Conservation (phyloP, 2,888 invertebrate genomes). For the Phyllotreta striolata region DNA sequence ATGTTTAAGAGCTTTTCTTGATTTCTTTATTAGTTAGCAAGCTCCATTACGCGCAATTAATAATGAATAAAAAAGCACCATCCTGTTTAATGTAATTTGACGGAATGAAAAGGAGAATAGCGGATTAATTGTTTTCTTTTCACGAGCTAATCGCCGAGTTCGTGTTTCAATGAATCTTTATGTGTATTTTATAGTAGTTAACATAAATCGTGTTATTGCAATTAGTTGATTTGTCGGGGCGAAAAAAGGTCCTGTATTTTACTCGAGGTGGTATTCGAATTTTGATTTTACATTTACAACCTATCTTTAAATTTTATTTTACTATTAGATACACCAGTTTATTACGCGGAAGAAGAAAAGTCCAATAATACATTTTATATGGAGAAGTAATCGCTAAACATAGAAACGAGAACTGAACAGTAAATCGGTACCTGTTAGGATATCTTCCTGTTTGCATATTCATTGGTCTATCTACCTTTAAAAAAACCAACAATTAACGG, state of each 20-base stretch:
- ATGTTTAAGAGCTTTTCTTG: background rate
- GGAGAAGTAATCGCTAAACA: no score
- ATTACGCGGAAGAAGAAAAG: no score
- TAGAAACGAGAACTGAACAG: background rate
- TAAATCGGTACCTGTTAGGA: slow-evolving; percentile 1
- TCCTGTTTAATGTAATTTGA: slow-evolving; percentile 11
- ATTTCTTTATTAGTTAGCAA: background rate
- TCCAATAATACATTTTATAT: no score
- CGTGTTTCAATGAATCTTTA: slow-evolving; percentile 24
- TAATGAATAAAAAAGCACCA: slow-evolving; percentile 1
- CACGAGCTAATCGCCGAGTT: slow-evolving; percentile 9
- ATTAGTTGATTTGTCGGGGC: slow-evolving; percentile 15
- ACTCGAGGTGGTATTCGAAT: slow-evolving; percentile 4
- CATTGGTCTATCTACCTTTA: slow-evolving; percentile 13
- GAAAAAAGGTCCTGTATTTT: slow-evolving; percentile 16
- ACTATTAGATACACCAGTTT: no score
- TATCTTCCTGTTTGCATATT: slow-evolving; percentile 20
- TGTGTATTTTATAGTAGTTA: slow-evolving; percentile 24
- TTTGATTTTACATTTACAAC: background rate
- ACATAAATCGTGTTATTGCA: slow-evolving; percentile 8
- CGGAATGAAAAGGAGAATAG: slow-evolving; percentile 7
- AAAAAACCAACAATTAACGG: slow-evolving; percentile 21
- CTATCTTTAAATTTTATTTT: no score
- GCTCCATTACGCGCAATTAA: slow-evolving; percentile 6
- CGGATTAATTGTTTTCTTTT: slow-evolving; percentile 11